These are phyloP conservation scores for Egretta garzetta DNA, from an alignment of 2,113 vertebrate species.

Conservation along the genomic window DNA sequence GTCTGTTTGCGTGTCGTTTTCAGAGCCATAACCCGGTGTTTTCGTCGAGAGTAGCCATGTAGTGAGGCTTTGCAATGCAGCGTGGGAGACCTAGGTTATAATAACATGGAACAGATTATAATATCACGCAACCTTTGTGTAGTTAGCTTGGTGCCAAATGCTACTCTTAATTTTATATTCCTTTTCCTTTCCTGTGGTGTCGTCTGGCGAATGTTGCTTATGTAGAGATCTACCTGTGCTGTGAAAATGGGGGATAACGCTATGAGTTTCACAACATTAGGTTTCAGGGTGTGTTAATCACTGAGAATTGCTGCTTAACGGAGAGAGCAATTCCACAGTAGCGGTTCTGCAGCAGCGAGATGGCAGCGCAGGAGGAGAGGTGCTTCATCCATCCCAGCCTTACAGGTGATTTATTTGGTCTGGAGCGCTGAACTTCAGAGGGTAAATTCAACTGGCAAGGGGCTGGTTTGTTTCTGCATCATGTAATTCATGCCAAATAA, in stretches of 20 bases:
- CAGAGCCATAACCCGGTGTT: not conserved
- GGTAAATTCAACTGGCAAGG: not conserved
- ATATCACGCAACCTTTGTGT: not conserved
- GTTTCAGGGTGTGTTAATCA: not conserved
- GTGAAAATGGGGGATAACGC: not conserved
- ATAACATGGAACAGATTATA: not conserved
- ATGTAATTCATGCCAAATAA: not conserved
- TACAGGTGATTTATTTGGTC: constrained; percentile 10
- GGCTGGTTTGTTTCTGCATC: not conserved
- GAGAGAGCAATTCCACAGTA: not conserved
- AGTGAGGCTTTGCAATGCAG: constrained; percentile 1
- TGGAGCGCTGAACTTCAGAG: not conserved
- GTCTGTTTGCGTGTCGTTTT: constrained; percentile 16
- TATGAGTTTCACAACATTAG: not conserved
- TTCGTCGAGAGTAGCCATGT: not conserved
- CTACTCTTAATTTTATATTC: not conserved
- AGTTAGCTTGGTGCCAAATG: not conserved
- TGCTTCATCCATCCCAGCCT: not conserved
- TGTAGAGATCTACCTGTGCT: not conserved
- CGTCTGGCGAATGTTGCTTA: not conserved
- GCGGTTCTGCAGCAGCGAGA: not conserved
- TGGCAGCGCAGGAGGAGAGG: not conserved
- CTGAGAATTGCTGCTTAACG: not conserved
- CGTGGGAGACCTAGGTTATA: not conserved
- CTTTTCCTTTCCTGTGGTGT: not conserved